Evolutionary conservation across 2,113 vertebrate genomes (phyloP).

Genomic region (Spea bombifrons): DNA sequence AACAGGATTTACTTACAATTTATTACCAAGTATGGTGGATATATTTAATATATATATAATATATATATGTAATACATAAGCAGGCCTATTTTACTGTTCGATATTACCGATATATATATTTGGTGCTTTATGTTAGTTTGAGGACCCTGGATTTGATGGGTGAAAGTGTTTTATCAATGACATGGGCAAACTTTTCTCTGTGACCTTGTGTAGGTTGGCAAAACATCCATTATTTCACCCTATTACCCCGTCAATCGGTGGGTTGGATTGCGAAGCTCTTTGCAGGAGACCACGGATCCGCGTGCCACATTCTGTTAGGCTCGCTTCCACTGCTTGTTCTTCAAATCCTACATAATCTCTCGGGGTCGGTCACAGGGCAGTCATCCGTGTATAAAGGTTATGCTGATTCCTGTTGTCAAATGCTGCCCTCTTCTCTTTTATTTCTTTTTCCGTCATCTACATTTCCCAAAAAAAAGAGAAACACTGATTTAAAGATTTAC

Average conservation of each 20-base stretch:
- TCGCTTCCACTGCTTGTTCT: conserved; percentile 79
- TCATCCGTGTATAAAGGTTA: conserved; percentile 82
- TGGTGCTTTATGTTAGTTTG: too few relatives aligned
- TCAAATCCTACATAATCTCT: conserved; percentile 83
- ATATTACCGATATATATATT: too few relatives aligned
- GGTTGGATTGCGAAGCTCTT: conserved; percentile 70
- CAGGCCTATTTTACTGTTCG: too few relatives aligned
- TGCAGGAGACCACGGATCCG: conserved; percentile 71
- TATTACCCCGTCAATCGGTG: conserved; percentile 74
- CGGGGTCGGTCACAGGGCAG: conserved; percentile 77
- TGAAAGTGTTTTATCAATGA: neutral
- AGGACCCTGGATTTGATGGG: neutral
- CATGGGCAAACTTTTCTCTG: neutral
- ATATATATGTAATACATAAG: too few relatives aligned
- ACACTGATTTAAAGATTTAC: neutral
- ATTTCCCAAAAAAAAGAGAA: neutral
- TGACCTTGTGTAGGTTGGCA: conserved; percentile 55
- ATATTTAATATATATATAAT: too few relatives aligned
- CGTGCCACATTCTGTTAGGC: conserved; percentile 72
- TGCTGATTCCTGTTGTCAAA: conserved; percentile 83
- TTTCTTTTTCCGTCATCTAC: too few relatives aligned
- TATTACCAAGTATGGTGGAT: too few relatives aligned
- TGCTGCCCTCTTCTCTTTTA: conserved; percentile 70
- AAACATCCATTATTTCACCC: conserved; percentile 70
- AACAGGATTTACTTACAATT: too few relatives aligned